Base-by-base conservation (phyloP, 2,888 invertebrate species). In the Papilio demoleus region DNA sequence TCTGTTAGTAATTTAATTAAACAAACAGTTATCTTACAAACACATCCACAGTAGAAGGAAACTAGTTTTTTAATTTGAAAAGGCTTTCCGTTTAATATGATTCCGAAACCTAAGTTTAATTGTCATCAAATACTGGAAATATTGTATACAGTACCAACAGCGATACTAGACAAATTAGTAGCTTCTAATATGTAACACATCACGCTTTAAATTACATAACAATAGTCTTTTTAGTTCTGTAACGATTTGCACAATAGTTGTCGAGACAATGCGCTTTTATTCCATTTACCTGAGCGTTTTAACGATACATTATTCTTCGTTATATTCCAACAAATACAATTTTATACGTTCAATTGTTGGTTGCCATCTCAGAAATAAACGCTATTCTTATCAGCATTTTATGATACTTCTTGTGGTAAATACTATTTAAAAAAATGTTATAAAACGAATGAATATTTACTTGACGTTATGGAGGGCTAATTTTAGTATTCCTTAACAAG, bases 171-270 rank as follows among this genome's bases (percentile, higher is more conserved):
- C n/a, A n/a, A n/a, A n/a, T n/a, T n/a, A n/a, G n/a, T 22, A 22
- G 45, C 11, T 45, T 22, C 22, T 50, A 50, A 53, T 27, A n/a
- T n/a, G n/a, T n/a, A 27, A n/a, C 24, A 27, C 53, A 53, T 24
- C 53, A 53, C 53, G 27, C 27, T 27, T 27, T 53, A 53, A 53
- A 53, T 53, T 53, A 53, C n/a, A 53, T 53, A 27, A 53, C 6
- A 27, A 53, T 27, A 27, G 53, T 53, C 6, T 27, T 53, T 53
- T 53, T 53, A n/a, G 5, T 27, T 27, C 24, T 53, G n/a, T n/a
- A 27, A 8, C 53, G 27, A 53, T 27, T 53, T 53, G n/a, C 27
- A 53, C 53, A 53, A 53, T 53, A 53, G n/a, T 17, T 47, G 53
- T 27, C 8, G 53, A 53, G 53, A 53, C 27, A 53, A 53, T 53